Percentiles rank a stretch among this genome's conserved stretches.
Evolutionary conservation across 30 jellyfish, hydroid and myxozoan species (phyloP).

Genomic region (Chrysaora quinquecirrha): DNA sequence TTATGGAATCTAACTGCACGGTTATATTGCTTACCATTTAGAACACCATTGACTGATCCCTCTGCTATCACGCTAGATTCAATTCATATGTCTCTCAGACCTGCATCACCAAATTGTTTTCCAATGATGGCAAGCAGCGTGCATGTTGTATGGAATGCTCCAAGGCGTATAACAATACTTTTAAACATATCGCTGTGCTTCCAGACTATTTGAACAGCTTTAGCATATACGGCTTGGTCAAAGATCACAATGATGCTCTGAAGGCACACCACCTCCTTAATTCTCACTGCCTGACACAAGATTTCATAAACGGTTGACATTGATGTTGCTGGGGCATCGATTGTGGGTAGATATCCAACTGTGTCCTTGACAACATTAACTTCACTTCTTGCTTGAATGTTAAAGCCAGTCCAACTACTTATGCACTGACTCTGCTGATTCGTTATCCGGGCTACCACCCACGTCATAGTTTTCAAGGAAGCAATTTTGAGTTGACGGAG

Average conservation of each 20-base stretch:
- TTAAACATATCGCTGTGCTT: slow-evolving; percentile 1
- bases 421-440: slow-evolving; percentile 5
- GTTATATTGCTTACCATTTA: slow-evolving; percentile 21
- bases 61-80: slow-evolving; percentile 14
- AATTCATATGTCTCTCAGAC: slow-evolving; percentile 6
- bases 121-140: slow-evolving; percentile 27
- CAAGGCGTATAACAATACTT: slow-evolving; percentile 12
- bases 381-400: background rate
- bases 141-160: slow-evolving; percentile 12
- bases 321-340: slow-evolving; percentile 26
- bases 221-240: slow-evolving; percentile 62
- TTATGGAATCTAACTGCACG: background rate
- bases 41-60: slow-evolving; percentile 20
- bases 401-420: slow-evolving; percentile 21
- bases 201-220: slow-evolving; percentile 53
- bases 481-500: background rate
- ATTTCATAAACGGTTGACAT: slow-evolving; percentile 41
- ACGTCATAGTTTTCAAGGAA: background rate
- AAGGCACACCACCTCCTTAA: slow-evolving; percentile 14
- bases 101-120: slow-evolving; percentile 21
- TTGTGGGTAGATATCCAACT: slow-evolving; percentile 18
- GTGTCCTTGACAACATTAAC: background rate
- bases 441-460: slow-evolving; percentile 1
- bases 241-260: slow-evolving; percentile 13
- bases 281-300: slow-evolving; percentile 19